Evolutionary conservation across 2,888 invertebrate genomes (phyloP).

Genomic region (Amiota minor): DNA sequence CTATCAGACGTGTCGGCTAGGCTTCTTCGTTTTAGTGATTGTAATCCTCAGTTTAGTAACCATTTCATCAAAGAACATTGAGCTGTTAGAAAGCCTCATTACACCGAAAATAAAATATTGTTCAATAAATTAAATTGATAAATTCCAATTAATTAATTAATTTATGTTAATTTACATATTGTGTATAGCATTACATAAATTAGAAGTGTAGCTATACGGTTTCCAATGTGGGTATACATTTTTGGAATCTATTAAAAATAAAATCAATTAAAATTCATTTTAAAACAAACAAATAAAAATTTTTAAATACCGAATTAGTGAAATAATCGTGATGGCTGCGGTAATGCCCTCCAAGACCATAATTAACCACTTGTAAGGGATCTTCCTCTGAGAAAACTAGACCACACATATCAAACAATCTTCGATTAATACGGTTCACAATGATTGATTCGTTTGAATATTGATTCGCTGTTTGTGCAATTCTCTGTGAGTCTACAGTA

Average conservation of each 20-base stretch:
- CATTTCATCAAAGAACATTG: conserved; percentile 43
- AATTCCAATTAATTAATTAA: too few species aligned
- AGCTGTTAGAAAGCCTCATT: neutral
- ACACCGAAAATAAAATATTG: too few species aligned
- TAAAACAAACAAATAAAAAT: neutral
- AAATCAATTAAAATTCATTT: neutral
- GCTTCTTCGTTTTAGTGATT: too few species aligned
- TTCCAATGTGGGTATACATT: neutral
- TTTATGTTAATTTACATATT: too few species aligned
- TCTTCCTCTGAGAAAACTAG: conserved; percentile 45
- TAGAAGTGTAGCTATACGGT: neutral
- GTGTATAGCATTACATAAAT: neutral
- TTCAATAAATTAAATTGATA: too few species aligned
- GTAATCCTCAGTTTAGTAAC: too few species aligned
- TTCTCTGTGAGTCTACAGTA: neutral
- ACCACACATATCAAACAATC: conserved; percentile 55
- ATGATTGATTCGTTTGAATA: conserved; percentile 25
- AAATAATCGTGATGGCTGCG: conserved; percentile 55
- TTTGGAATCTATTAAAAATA: too few species aligned
- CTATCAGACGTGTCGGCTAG: too few species aligned
- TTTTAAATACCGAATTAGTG: conserved; percentile 62
- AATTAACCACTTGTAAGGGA: conserved; percentile 56
- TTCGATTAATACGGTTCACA: conserved; percentile 42
- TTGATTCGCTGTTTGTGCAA: neutral
- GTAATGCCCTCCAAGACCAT: conserved; percentile 58